Evolutionary conservation across 2,797 vertebrate genomes (phyloP), one percentile per base, ranked within the genome.

Genomic region (Tinamus major): DNA sequence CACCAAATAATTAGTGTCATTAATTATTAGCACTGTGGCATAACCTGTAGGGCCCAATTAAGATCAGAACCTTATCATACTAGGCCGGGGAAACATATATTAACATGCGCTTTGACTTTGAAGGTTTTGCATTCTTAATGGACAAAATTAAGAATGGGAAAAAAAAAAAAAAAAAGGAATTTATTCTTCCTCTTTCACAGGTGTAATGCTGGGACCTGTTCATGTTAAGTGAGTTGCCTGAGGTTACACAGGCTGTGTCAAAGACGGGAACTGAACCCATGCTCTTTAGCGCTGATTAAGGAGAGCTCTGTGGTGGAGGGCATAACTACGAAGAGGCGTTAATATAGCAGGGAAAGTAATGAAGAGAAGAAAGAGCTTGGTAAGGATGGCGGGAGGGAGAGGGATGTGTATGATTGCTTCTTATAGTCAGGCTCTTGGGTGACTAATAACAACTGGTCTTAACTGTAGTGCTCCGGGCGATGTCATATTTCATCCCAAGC

Each of bases 111-210:
- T 96, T 85, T 1, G 5, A 72, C 92, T 96, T 95, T 96, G 93
- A 95, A 94, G 86, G 92, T 85, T 93, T 94, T 93, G 48, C 84
- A 94, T 93, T 89, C 92, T 89, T 94, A 94, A 92, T 95, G 46
- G 89, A 11, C 58, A 59, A 84, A 92, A 92, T 92, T 94, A 89
- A 90, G 86, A 89, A 82, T 18, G 18, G 81, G 65, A 13, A 13
- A 10, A 13, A 24, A 24, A 13, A 24, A 24, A 13, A 20, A 24
- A 16, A 80, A 95, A 91, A 72, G 16, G 46, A 94, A 83, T n/a
- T 92, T 94, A 83, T 90, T 89, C 37, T 71, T 55, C 69, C 13
- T 63, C 48, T 89, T 95, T 93, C 3, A 9, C 72, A 90, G 79
- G 69, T 71, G 63, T 79, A 90, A 46, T 41, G 14, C 42, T 69